phyloP scores from a whole-genome alignment of 2,113 vertebrate genomes.

The Calidris pugnax region DNA sequence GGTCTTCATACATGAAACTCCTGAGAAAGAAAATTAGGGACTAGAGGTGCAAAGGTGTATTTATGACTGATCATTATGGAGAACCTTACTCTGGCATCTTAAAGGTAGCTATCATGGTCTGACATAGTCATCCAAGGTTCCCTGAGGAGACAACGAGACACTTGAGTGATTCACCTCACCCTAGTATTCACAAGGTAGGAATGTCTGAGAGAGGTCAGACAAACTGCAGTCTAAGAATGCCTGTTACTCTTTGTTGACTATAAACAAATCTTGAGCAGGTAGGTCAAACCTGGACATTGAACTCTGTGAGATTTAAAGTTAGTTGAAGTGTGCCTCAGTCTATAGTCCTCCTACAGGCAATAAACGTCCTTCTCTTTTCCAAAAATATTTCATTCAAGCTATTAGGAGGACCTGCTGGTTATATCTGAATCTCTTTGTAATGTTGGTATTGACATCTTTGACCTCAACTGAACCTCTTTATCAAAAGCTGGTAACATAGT shows the following conservation, averaged over 20 bases:
- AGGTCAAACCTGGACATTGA: not conserved
- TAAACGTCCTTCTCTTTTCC: not conserved
- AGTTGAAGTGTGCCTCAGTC: not conserved
- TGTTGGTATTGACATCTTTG: not conserved
- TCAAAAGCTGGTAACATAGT: not conserved
- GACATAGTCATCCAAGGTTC: not conserved
- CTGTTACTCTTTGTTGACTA: not conserved
- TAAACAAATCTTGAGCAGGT: not conserved
- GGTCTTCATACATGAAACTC: not conserved
- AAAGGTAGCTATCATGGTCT: not conserved
- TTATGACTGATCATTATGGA: not conserved
- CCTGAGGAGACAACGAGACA: not conserved
- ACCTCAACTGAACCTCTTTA: not conserved
- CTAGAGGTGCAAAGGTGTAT: not conserved
- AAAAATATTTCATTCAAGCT: not conserved
- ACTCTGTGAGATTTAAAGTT: not conserved
- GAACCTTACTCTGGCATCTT: not conserved
- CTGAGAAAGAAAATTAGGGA: not conserved
- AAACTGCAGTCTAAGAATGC: not conserved
- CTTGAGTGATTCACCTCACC: fast-evolving
- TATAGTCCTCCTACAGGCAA: not conserved
- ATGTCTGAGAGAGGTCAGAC: not conserved
- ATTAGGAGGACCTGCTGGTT: not conserved
- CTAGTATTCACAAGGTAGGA: not conserved
- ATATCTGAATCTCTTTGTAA: not conserved